These are phyloP conservation scores for Corythaeola cristata DNA, from an alignment of 2,113 vertebrate species.

Conservation along the genomic window DNA sequence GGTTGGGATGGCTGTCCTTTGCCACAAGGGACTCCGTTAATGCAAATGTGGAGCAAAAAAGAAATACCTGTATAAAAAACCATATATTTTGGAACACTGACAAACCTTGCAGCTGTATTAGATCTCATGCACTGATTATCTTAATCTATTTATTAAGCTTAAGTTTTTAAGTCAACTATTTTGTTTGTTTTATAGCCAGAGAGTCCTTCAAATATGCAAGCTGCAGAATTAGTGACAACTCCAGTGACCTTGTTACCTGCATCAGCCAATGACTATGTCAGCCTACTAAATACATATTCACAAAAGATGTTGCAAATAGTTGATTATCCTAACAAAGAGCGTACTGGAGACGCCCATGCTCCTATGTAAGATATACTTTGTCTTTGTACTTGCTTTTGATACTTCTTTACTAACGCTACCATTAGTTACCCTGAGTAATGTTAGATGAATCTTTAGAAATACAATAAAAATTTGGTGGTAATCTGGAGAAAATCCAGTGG, in stretches of 20 bases:
- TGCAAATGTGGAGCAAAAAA: too few species aligned
- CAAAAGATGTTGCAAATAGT: rapidly evolving
- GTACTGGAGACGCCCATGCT: not conserved
- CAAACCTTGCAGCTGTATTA: not conserved
- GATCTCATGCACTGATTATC: not conserved
- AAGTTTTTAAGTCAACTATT: not conserved
- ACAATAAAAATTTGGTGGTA: not conserved
- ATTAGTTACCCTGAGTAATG: not conserved
- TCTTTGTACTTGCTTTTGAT: not conserved
- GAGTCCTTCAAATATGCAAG: not conserved
- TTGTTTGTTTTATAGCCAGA: not conserved
- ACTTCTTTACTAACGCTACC: not conserved
- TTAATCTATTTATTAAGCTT: not conserved
- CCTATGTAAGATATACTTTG: conserved; percentile 45
- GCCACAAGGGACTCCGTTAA: not conserved
- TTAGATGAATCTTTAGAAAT: not conserved
- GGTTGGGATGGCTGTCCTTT: not conserved
- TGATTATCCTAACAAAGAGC: not conserved
- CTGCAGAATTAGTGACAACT: not conserved
- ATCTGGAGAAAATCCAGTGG: not conserved
- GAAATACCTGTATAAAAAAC: too few species aligned
- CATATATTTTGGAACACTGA: not conserved
- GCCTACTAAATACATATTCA: not conserved
- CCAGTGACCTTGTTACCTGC: not conserved
- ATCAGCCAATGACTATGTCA: not conserved